Evolutionary conservation across 2,113 vertebrate species (phyloP).

Genomic region (Alectura lathami): DNA sequence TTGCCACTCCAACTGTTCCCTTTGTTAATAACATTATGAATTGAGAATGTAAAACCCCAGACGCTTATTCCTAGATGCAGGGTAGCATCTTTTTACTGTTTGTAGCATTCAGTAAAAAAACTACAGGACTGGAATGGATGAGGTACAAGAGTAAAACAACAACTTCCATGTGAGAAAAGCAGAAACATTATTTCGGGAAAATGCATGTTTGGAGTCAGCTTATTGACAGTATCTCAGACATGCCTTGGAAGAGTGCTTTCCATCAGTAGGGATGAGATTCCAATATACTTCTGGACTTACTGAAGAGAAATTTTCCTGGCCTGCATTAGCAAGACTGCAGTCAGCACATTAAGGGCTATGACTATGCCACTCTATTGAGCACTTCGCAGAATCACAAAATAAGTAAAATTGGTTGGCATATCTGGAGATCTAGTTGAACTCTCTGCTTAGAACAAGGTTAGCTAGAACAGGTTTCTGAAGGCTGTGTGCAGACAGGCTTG

Average conservation of each 20-base stretch:
- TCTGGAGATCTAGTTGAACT: not conserved
- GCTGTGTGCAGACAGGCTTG: not conserved
- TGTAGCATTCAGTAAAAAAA: not conserved
- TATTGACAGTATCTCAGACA: not conserved
- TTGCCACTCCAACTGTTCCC: not conserved
- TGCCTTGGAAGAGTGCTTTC: not conserved
- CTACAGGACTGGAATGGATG: not conserved
- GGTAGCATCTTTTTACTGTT: not conserved
- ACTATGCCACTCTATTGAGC: not conserved
- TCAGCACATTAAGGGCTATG: not conserved
- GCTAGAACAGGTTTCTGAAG: not conserved
- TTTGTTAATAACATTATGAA: not conserved
- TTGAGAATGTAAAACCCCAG: not conserved
- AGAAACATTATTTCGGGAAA: not conserved
- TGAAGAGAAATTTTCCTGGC: not conserved
- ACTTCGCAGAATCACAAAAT: not conserved
- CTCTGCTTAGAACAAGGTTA: not conserved
- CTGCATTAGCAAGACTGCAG: not conserved
- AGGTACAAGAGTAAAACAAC: not conserved
- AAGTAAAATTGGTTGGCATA: fast-evolving
- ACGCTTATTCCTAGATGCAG: not conserved
- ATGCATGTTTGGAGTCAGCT: not conserved
- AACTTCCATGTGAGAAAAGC: not conserved
- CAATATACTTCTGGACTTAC: not conserved
- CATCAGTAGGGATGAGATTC: not conserved